Evolutionary conservation across 2,888 invertebrate genomes (phyloP), one percentile per base, ranked within the genome.

Genomic region (Eretmocerus hayati): DNA sequence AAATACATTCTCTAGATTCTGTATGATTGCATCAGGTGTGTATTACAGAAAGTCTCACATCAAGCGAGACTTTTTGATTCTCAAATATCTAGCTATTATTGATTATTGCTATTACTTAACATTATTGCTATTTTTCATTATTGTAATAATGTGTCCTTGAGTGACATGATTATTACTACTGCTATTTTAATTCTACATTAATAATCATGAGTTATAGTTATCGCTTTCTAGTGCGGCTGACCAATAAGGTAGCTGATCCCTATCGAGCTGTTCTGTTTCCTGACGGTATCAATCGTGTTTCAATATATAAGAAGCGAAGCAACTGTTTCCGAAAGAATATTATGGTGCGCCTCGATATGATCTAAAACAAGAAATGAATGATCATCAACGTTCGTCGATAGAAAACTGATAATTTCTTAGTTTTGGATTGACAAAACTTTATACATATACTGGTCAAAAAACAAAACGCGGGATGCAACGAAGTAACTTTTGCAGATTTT

Each of bases 21-120:
- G n/a, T n/a, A n/a, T n/a, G n/a, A n/a, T n/a, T n/a, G n/a, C n/a
- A n/a, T n/a, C n/a, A n/a, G n/a, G n/a, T n/a, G n/a, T n/a, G n/a
- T n/a, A n/a, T n/a, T n/a, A n/a, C n/a, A n/a, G n/a, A n/a, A n/a
- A n/a, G n/a, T 33, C 15, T 33, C 15, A n/a, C 15, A n/a, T 33
- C 15, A 33, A 33, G 15, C 15, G 15, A 33, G 15, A n/a, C 15
- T 49, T 51, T 56, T 52, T 51, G 56, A 55, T 50, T 53, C 52
- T 54, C 56, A 50, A 39, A 52, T 56, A 51, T 48, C 47, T 43
- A 48, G 49, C 56, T 56, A 56, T 56, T 56, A 57, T 48, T 56
- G 48, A 62, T 63, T 62, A 60, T 60, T 57, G 55, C 56, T 58
- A 61, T 62, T 62, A 64, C 32, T 36, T 57, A 56, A 59, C 36